A percentile compares a stretch with the other conserved stretches of the same genome.
phyloP scores from a whole-genome alignment of 2,888 invertebrate species.

The Nomada fabriciana region DNA sequence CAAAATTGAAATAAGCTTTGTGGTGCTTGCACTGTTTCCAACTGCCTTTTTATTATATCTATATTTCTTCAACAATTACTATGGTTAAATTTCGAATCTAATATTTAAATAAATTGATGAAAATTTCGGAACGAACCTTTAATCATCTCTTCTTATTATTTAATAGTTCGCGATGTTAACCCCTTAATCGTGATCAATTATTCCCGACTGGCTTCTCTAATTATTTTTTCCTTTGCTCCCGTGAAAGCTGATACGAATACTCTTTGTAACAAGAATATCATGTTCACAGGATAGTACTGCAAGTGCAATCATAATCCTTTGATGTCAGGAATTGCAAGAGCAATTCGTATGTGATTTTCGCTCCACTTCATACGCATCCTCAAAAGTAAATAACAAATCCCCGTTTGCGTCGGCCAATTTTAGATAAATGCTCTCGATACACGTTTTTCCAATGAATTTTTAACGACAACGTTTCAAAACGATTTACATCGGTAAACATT shows the following conservation, averaged over 20 bases:
- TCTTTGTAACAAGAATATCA: constrained; percentile 28
- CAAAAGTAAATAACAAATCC: constrained; percentile 22
- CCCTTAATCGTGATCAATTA: too few species aligned
- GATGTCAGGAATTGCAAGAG: constrained; percentile 46
- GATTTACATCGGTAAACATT: constrained; percentile 9
- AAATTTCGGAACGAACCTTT: too few species aligned
- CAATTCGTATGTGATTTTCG: constrained; percentile 18
- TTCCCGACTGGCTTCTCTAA: too few species aligned
- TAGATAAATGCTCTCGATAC: constrained; percentile 11
- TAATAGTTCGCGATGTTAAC: too few species aligned
- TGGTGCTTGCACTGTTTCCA: too few species aligned
- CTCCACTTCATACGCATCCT: background rate
- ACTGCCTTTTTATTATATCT: too few species aligned
- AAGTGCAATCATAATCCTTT: constrained; percentile 34
- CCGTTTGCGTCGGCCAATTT: background rate
- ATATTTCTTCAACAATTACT: too few species aligned
- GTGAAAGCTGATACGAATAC: background rate
- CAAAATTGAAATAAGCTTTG: too few species aligned
- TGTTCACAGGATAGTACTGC: constrained; percentile 23
- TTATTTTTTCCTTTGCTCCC: too few species aligned
- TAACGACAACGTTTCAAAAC: constrained; percentile 20
- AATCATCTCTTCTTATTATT: too few species aligned
- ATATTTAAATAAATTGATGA: too few species aligned
- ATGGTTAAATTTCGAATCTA: too few species aligned
- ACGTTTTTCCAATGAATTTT: constrained; percentile 28